Evolutionary conservation across 1,140 invertebrate genomes (phyloP).

Genomic region (Telenomus remus): DNA sequence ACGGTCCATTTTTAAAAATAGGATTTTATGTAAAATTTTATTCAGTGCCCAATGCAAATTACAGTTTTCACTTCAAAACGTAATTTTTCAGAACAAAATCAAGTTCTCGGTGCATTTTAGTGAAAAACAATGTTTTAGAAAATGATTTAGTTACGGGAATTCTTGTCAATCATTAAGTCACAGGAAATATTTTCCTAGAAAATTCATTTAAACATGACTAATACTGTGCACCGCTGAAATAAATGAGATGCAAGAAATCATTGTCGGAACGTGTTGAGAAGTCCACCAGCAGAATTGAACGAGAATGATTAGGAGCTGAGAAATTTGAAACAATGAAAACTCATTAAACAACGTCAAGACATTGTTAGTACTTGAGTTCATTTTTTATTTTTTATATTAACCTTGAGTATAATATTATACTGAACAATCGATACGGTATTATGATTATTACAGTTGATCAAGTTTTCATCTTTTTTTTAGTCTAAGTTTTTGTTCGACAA

Average conservation of each 20-base stretch:
- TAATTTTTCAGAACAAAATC: neutral
- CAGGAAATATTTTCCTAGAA: neutral
- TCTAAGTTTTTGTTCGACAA: too few species aligned
- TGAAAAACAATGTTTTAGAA: neutral
- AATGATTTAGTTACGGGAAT: neutral
- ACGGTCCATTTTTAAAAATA: too few species aligned
- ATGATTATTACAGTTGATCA: too few species aligned
- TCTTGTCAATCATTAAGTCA: neutral
- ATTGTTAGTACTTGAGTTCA: neutral
- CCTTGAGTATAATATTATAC: too few species aligned
- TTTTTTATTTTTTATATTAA: too few species aligned
- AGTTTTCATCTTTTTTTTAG: too few species aligned
- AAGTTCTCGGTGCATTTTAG: neutral
- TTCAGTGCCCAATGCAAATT: too few species aligned
- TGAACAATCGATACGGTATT: too few species aligned
- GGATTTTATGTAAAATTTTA: too few species aligned
- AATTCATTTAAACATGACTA: slow-evolving; percentile 23
- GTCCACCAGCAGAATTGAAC: slow-evolving; percentile 24
- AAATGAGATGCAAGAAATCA: slow-evolving; percentile 44
- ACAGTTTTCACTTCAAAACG: too few species aligned
- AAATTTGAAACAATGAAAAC: slow-evolving; percentile 47
- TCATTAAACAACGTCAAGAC: slow-evolving; percentile 34
- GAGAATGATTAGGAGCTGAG: slow-evolving; percentile 41
- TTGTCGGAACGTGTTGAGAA: slow-evolving; percentile 39
- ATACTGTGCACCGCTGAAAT: slow-evolving; percentile 26